Evolutionary conservation across 1,140 invertebrate species (phyloP).

Genomic region (Callitettix versicolor): DNA sequence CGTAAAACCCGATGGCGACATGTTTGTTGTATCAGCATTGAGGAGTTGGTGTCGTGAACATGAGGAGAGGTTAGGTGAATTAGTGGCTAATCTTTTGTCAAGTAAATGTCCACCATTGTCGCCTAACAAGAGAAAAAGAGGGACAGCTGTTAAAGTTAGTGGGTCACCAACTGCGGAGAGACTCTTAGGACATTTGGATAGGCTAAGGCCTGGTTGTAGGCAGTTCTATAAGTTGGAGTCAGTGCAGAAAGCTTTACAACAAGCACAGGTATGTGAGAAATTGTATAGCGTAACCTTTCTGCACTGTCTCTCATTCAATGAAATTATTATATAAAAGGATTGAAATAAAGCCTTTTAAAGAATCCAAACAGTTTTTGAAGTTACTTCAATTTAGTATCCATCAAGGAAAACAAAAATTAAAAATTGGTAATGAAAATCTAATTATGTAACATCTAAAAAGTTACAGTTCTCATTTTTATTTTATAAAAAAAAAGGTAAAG

Average conservation of each 20-base stretch:
- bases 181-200: constrained; percentile 84
- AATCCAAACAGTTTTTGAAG: not conserved
- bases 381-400: constrained; percentile 8
- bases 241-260: constrained; percentile 80
- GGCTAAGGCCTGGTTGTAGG: constrained; percentile 62
- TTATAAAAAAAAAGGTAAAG: no score
- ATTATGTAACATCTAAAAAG: no score
- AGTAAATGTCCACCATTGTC: constrained; percentile 66
- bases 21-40: constrained; percentile 78
- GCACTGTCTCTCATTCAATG: not conserved
- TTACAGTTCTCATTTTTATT: no score
- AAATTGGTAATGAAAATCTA: not conserved
- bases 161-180: constrained; percentile 58
- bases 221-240: constrained; percentile 66
- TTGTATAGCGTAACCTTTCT: no score
- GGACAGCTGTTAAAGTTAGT: constrained; percentile 27
- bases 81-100: constrained; percentile 64
- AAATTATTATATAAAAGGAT: not conserved
- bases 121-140: constrained; percentile 82
- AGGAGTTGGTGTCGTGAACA: constrained; percentile 88
- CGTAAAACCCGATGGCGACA: constrained; percentile 54
- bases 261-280: constrained; percentile 51
- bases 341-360: constrained; percentile 4
- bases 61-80: constrained; percentile 78
- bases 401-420: not conserved